Base-by-base conservation (phyloP, 2,113 vertebrate species). In the Lamprologus ornatipinnis region DNA sequence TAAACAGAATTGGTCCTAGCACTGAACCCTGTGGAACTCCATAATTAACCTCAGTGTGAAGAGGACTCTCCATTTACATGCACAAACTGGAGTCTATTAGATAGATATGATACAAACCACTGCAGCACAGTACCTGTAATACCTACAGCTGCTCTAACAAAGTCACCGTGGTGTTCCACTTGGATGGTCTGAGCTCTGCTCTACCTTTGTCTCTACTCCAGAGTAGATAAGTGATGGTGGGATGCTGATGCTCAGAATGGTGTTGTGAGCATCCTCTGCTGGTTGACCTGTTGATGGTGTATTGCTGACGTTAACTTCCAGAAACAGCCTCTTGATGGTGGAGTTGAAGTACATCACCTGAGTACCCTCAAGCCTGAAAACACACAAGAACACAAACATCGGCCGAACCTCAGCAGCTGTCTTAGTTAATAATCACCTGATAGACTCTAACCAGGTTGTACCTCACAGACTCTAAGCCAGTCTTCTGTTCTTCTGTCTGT, bases 231-330 rank as follows among this genome's bases (percentile, higher is more conserved):
- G 95, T 3, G 94, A 89, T 0, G 93, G 4, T 0, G 98, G 96
- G 80, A 97, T 80, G 1, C 94, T 97, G 75, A 98, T 7, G n/a
- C 96, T 98, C 21, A 99, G 92, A 14, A 94, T 35, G 0, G 98
- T 95, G 70, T 96, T 95, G 23, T 99, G 97, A 53, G 98, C 98
- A 0, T 99, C 98, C 90, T 99, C 98, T 14, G 97, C 98, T 3
- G 93, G 88, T 21, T 37, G 84, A 1, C 89, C 68, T 0, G 5
- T 6, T 9, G 84, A 96, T 0, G 94, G 96, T 0, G 1, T 1
- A 60, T 99, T 99, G 90, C 96, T 98, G 89, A 99, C 84, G 0
- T 96, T 95, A 68, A 99, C 88, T 81, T 96, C 95, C 87, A 99
- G 91, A 75, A 96, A 53, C 65, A 99, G 55, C 84, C 96, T 97